Evolutionary conservation across 2,113 vertebrate species (phyloP), one percentile per base, ranked within the genome.

Genomic region (Callocephalon fimbriatum): DNA sequence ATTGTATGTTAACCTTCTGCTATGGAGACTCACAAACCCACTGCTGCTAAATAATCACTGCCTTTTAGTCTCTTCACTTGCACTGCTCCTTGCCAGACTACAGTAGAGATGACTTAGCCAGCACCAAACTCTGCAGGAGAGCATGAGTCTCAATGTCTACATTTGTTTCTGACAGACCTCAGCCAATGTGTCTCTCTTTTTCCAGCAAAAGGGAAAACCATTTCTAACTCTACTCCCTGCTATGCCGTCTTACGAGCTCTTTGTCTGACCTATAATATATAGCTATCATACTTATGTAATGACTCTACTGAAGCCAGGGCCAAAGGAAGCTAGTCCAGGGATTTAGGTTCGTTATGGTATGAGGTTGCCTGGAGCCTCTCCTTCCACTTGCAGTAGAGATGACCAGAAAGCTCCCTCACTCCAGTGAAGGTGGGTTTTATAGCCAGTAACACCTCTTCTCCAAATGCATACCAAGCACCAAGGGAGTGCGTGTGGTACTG

Each of bases 161-260:
- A 35, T 93, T 96, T 96, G 61, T 93, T 92, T 68, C 86, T 91
- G 86, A 42, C 79, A 91, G 68, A 77, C 32, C 31, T 86, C 65
- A 80, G 59, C 67, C 85, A 93, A n/a, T 3, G 29, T 6, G 19
- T 35, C 15, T 74, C 48, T 79, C 51, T 75, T 91, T 88, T 71
- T 77, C 73, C 65, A 81, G 40, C 56, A 84, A 51, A 76, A 75
- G 48, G 38, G n/a, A 71, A 96, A 92, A 95, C 68, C 13, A 8
- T 74, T 92, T 48, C 70, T 81, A 86, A 51, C 38, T 74, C 47
- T 91, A 56, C 80, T 92, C 82, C 88, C 92, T 93, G 75, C 79
- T 95, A 78, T 91, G 72, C 79, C 1, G 7, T 81, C 68, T 95
- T 80, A 93, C 53, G 68, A 78, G 65, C 26, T 93, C 45, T 68